phyloP scores from a whole-genome alignment of 2,797 vertebrate species.

The Vireo griseus region DNA sequence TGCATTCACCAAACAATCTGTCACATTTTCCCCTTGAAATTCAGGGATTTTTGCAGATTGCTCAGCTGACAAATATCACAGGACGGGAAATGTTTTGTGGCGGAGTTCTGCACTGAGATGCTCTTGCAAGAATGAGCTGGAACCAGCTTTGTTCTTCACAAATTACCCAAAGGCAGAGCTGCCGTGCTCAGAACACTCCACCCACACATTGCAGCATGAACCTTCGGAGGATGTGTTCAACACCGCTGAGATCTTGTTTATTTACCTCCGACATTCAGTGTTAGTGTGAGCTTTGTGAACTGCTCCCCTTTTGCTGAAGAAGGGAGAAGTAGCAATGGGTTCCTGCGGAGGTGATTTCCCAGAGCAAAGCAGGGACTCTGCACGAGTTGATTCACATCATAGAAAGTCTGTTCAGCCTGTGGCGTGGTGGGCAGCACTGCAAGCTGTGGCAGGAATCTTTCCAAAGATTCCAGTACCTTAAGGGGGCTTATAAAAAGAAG shows the following conservation, averaged over 20 bases:
- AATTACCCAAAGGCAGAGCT: neutral
- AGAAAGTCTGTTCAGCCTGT: neutral
- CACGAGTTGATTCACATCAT: neutral
- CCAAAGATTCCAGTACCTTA: neutral
- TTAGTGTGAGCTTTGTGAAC: neutral
- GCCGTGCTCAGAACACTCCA: neutral
- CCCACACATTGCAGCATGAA: neutral
- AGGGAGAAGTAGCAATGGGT: neutral
- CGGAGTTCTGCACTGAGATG: neutral
- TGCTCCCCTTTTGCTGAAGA: neutral
- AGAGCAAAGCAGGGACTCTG: neutral
- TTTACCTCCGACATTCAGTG: neutral
- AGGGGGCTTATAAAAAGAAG: neutral
- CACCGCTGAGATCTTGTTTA: rapidly evolving
- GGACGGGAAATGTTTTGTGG: neutral
- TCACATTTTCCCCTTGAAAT: conserved; percentile 29
- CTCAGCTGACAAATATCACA: neutral
- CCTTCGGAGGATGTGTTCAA: neutral
- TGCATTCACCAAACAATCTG: conserved; percentile 10
- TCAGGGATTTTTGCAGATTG: conserved; percentile 8
- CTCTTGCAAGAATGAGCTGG: neutral
- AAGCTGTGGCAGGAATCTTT: neutral
- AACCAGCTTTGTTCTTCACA: neutral
- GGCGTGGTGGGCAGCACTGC: neutral
- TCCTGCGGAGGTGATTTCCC: neutral